Evolutionary conservation across 2,113 vertebrate species (phyloP).

Genomic region (Phaethornis superciliosus): DNA sequence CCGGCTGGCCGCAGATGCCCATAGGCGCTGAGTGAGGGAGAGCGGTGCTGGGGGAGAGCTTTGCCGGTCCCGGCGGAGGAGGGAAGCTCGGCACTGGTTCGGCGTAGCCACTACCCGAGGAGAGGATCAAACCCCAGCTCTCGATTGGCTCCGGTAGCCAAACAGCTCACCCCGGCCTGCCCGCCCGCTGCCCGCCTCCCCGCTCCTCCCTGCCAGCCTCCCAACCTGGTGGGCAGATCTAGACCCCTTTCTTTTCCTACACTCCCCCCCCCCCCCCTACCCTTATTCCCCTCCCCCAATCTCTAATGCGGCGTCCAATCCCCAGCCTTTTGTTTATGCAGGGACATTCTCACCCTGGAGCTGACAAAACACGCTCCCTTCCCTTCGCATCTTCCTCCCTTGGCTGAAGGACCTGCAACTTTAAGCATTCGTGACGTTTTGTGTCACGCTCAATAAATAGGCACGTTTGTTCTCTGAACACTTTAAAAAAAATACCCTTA

Average conservation of each 20-base stretch:
- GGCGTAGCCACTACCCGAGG: slow-evolving; percentile 76
- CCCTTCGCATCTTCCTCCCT: slow-evolving; percentile 18
- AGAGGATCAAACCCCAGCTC: slow-evolving; percentile 75
- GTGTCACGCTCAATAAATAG: slow-evolving; percentile 21
- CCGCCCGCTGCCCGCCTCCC: slow-evolving; percentile 57
- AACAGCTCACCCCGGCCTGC: slow-evolving; percentile 77
- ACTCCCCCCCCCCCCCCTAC: neutral
- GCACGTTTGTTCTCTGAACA: neutral
- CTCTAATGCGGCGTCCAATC: neutral
- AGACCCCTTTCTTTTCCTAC: neutral
- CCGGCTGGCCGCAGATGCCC: slow-evolving; percentile 72
- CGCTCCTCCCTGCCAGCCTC: slow-evolving; percentile 35
- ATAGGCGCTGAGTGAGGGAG: slow-evolving; percentile 55
- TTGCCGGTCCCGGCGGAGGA: neutral
- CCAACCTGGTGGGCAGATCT: slow-evolving; percentile 2
- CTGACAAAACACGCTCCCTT: neutral
- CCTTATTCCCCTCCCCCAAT: neutral
- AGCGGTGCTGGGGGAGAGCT: neutral
- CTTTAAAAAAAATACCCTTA: slow-evolving; percentile 8
- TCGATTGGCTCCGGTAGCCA: slow-evolving; percentile 83
- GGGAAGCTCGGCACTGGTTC: slow-evolving; percentile 74
- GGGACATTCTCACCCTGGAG: neutral
- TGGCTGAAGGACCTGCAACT: neutral
- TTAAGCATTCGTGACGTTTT: neutral
- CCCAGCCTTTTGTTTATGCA: slow-evolving; percentile 11